Percentiles rank a stretch among this genome's conserved stretches.
These are phyloP conservation scores for Urosaurus nigricauda DNA, from an alignment of 2,797 vertebrate species.

Conservation along the genomic window DNA sequence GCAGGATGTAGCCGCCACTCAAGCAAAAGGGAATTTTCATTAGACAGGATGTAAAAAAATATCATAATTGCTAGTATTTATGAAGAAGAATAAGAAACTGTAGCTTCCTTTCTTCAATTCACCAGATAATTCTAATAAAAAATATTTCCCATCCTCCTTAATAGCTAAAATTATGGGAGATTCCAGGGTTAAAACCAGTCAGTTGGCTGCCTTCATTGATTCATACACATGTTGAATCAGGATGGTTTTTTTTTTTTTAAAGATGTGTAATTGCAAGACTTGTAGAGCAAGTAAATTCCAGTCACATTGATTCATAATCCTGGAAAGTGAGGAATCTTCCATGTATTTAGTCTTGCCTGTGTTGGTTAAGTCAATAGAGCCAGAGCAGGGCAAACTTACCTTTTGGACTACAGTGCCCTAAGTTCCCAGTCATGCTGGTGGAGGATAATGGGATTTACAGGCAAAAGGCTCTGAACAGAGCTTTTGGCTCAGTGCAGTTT, in stretches of 20 bases:
- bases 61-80: neutral
- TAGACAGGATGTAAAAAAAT: conserved; percentile 21
- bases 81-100: conserved; percentile 9
- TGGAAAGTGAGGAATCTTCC: neutral
- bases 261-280: neutral
- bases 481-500: neutral
- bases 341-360: neutral
- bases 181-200: conserved; percentile 26
- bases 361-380: neutral
- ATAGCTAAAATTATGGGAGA: conserved; percentile 11
- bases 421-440: neutral
- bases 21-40: conserved; percentile 16
- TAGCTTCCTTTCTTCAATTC: neutral
- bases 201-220: neutral
- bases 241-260: neutral
- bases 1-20: conserved; percentile 2
- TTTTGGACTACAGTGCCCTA: neutral
- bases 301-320: neutral
- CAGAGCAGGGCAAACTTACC: neutral
- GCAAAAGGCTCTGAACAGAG: neutral
- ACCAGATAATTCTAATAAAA: conserved; percentile 17
- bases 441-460: no score
- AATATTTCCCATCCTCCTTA: neutral
- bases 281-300: conserved; percentile 8
- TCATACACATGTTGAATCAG: neutral